phyloP scores from a whole-genome alignment of 2,797 vertebrate genomes.

The Mareca penelope region DNA sequence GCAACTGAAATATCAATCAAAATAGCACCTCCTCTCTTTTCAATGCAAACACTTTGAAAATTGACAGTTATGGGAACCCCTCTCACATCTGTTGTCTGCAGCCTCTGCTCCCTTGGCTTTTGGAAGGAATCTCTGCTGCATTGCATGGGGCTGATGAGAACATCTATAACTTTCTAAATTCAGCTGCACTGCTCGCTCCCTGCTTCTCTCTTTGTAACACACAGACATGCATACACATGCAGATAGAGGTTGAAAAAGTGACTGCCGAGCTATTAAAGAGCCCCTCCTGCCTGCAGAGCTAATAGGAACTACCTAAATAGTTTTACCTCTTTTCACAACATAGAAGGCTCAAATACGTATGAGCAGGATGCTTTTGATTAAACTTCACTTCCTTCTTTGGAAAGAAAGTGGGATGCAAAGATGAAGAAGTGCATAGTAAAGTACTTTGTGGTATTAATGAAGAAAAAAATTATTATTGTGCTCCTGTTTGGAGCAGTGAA shows the following conservation, averaged over 20 bases:
- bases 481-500: background rate
- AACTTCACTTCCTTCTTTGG: background rate
- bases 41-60: conserved; percentile 79
- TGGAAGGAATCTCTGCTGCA: conserved; percentile 83
- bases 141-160: conserved; percentile 81
- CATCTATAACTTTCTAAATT: conserved; percentile 84
- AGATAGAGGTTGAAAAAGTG: conserved; percentile 27
- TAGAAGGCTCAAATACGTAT: background rate
- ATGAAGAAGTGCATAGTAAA: background rate
- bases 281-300: background rate
- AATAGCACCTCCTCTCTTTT: conserved; percentile 87
- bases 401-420: background rate
- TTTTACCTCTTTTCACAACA: background rate
- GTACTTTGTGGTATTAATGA: background rate
- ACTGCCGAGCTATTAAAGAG: conserved; percentile 29
- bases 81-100: conserved; percentile 80
- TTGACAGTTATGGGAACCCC: conserved; percentile 81
- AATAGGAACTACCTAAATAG: background rate
- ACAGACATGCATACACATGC: background rate
- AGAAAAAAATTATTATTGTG: background rate
- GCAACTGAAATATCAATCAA: conserved; percentile 70
- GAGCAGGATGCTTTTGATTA: background rate
- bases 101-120: conserved; percentile 78
- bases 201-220: background rate
- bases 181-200: conserved; percentile 58